Evolutionary conservation across 2,888 invertebrate genomes (phyloP).

Genomic region (Drosophila dives): DNA sequence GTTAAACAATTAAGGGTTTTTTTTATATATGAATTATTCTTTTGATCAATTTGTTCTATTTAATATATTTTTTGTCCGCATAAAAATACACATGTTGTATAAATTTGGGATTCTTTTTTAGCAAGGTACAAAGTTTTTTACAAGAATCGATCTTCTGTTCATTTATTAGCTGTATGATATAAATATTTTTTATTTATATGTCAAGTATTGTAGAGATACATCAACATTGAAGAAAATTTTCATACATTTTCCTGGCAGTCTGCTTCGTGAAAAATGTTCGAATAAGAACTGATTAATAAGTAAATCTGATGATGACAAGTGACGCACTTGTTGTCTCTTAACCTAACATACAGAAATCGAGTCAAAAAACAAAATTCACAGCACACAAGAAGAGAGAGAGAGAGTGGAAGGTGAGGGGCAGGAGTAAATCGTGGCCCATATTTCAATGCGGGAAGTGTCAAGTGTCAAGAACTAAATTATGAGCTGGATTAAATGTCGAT

Average conservation of each 20-base stretch:
- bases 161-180: background rate
- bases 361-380: conserved; percentile 3
- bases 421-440: conserved; percentile 15
- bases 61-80: background rate
- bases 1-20: background rate
- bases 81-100: background rate
- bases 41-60: too few species aligned
- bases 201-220: background rate
- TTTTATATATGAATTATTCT: background rate
- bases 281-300: conserved; percentile 4
- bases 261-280: background rate
- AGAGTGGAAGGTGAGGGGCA: background rate
- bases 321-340: conserved; percentile 9
- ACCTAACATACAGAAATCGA: conserved; percentile 14
- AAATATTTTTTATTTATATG: background rate
- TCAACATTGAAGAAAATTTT: background rate
- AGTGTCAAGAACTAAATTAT: conserved; percentile 45
- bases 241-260: background rate
- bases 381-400: background rate
- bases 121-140: background rate
- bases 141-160: background rate
- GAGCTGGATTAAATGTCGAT: conserved; percentile 58
- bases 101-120: background rate
- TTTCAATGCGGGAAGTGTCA: conserved; percentile 45
- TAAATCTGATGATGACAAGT: conserved; percentile 38